These are phyloP conservation scores for Marcusenius ussheri DNA, from an alignment of 2,113 vertebrate genomes.

Conservation along the genomic window DNA sequence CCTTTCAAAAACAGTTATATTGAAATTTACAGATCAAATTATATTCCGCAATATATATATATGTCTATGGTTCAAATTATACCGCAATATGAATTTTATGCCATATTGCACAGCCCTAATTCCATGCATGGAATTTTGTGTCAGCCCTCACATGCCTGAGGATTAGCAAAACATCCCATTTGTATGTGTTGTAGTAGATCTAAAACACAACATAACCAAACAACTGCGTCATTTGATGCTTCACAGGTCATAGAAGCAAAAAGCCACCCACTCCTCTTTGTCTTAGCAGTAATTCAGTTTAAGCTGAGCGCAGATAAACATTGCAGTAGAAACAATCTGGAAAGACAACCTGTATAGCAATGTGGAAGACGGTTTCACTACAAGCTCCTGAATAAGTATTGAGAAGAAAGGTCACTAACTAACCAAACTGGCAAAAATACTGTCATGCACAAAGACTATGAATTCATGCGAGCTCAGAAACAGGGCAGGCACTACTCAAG, in stretches of 20 bases:
- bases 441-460: not conserved
- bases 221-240: not conserved
- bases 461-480: not conserved
- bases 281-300: not conserved
- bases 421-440: not conserved
- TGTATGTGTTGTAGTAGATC: not conserved
- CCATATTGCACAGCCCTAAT: not conserved
- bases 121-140: not conserved
- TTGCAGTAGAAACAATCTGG: not conserved
- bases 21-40: no score
- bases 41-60: no score
- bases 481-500: not conserved
- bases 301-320: not conserved
- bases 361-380: not conserved
- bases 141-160: not conserved
- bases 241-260: not conserved
- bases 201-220: not conserved
- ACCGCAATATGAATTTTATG: no score
- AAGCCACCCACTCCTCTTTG: not conserved
- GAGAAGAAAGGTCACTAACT: not conserved
- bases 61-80: no score
- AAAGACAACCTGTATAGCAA: not conserved
- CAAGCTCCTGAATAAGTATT: not conserved
- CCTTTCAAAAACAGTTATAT: no score
- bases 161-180: not conserved